Evolutionary conservation across 2,113 vertebrate genomes (phyloP).

Genomic region (Neolamprologus modestus): DNA sequence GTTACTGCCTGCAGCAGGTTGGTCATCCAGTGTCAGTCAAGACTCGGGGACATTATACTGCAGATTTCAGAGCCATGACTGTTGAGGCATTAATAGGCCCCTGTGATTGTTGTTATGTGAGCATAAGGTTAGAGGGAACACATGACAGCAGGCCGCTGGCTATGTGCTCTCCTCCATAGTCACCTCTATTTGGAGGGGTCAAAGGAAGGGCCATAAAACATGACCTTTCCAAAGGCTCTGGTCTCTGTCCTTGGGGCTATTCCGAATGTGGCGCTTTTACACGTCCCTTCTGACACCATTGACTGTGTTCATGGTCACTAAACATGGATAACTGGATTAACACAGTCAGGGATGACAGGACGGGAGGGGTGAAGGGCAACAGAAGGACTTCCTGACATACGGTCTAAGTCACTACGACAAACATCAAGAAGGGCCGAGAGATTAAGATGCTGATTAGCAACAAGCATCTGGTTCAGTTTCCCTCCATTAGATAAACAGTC

Average conservation of each 20-base stretch:
- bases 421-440: not conserved
- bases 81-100: not conserved
- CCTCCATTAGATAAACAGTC: not conserved
- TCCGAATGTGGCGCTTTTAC: conserved; percentile 36
- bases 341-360: not conserved
- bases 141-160: not conserved
- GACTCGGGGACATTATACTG: not conserved
- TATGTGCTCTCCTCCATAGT: conserved; percentile 7
- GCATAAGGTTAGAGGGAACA: not conserved
- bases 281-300: conserved; percentile 18
- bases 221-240: conserved; percentile 15
- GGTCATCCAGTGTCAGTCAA: not conserved
- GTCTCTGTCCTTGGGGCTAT: not conserved
- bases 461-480: not conserved
- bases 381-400: not conserved
- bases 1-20: not conserved
- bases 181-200: conserved; percentile 39
- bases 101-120: not conserved
- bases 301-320: not conserved
- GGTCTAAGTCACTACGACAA: not conserved
- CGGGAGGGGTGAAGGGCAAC: not conserved
- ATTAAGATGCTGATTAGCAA: not conserved
- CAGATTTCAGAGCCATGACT: not conserved
- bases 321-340: not conserved
- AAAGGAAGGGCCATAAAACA: conserved; percentile 25